Evolutionary conservation across 2,113 vertebrate species (phyloP).

Genomic region (Mormoops blainvillei): DNA sequence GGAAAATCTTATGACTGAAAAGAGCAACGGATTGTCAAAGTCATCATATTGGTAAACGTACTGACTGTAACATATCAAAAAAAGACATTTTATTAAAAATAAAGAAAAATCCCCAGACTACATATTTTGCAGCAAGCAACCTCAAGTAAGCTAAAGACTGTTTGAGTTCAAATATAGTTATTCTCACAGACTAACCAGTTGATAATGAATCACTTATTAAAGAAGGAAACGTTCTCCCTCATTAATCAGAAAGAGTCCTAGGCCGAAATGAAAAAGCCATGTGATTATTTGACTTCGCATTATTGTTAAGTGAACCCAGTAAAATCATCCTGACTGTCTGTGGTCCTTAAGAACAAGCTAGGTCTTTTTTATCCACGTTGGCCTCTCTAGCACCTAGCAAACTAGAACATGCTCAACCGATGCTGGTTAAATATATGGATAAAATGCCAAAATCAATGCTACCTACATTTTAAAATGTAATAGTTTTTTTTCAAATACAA

Average conservation of each 20-base stretch:
- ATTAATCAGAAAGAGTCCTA: background rate
- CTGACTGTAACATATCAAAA: background rate
- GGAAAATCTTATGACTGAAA: background rate
- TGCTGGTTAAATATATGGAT: background rate
- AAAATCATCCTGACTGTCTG: background rate
- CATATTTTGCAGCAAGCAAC: background rate
- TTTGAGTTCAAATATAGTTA: background rate
- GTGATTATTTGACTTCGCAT: background rate
- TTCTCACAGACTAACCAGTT: background rate
- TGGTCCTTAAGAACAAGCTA: background rate
- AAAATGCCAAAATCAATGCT: background rate
- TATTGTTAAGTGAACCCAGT: background rate
- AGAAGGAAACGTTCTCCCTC: background rate
- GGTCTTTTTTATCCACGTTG: background rate
- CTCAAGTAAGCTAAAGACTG: background rate
- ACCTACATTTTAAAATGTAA: background rate
- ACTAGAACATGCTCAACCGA: background rate
- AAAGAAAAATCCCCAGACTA: background rate
- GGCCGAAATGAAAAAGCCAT: background rate
- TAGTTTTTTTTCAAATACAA: background rate
- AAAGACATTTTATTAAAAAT: background rate
- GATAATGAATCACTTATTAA: background rate
- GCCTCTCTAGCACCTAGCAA: background rate
- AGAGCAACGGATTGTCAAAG: background rate
- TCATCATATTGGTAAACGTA: background rate